Evolutionary conservation across 2,797 vertebrate species (phyloP), one percentile per base, ranked within the genome.

Genomic region (Aulostomus chinensis): DNA sequence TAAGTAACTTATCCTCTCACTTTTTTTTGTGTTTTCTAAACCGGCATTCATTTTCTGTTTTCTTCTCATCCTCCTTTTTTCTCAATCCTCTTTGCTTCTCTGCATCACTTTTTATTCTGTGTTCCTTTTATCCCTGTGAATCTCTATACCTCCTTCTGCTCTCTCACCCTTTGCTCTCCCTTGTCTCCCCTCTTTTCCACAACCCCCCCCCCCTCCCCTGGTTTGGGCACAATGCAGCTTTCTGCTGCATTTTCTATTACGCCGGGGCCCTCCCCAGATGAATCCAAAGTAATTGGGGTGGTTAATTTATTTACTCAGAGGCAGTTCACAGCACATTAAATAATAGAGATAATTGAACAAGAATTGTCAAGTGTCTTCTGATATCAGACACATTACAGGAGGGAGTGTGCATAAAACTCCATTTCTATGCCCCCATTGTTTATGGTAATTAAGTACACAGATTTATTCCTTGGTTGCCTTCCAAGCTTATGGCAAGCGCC

Each of bases 281-380:
- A 94, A 95, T 96, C 94, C 94, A 94, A 94, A 96, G 95, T 99
- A 99, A 98, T 98, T 99, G 96, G 96, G 96, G 94, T 97, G 95
- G 95, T 98, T 99, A 98, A 99, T 99, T 99, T 99, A 99, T 98
- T 99, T 98, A 97, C 95, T 96, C 94, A 93, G 94, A 94, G 86
- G 94, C 96, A 95, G 94, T 99, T 99, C 97, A 97, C 96, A 98
- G 96, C 94, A 95, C 96, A 98, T 98, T 98, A 97, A 98, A 98
- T 98, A 98, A 99, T 96, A 96, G 95, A 98, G 96, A 99, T 99
- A 98, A 99, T 98, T 99, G 97, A 98, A 99, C 97, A 99, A 96
- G 96, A 98, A 99, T 99, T 98, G 96, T 99, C 97, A 98, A 99
- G 97, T 99, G 97, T 98, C 95, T 98, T 98, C 96, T 99, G 96